Base-by-base conservation (phyloP, 2,113 vertebrate genomes). In the Callionymus lyra region DNA sequence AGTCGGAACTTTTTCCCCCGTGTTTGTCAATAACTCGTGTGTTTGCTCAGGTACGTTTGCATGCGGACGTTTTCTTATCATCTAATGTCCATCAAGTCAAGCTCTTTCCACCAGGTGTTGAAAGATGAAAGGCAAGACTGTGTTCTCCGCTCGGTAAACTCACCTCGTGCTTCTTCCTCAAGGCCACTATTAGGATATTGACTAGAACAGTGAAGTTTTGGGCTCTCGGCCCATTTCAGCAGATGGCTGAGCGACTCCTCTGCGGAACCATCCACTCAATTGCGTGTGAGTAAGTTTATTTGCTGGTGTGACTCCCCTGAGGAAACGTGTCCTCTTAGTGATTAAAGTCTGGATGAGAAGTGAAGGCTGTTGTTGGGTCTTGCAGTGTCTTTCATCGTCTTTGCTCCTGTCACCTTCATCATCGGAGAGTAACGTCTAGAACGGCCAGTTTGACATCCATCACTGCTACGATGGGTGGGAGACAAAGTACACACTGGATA, bases 141-240 rank as follows among this genome's bases (percentile, higher is more conserved):
- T 44, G 18, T 42, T 48, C n/a, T n/a, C n/a, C 57, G 67, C 62
- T 46, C 59, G 53, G 52, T n/a, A n/a, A n/a, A n/a, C n/a, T n/a
- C n/a, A n/a, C n/a, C n/a, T n/a, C n/a, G n/a, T 55, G 46, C 62
- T 58, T 62, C 44, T 66, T 59, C 65, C 59, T 65, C 45, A 35
- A 65, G 68, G 53, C 56, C 66, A 56, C 59, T 74, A 74, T 74
- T 69, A 76, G 70, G 70, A 82, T 81, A 81, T 50, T 82, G 65
- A 83, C 81, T 76, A 76, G 72, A 81, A 73, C 44, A 68, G 65
- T 68, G 54, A 72, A 76, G 77, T 73, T 72, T 59, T 64, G 64
- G 78, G 83, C 78, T 70, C 59, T 50, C 65, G 79, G 82, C 77
- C 82, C 82, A 80, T 76, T 81, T 80, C 82, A 77, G 81, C 82